Evolutionary conservation across 2,888 invertebrate genomes (phyloP).

Genomic region (Buathra laborator): DNA sequence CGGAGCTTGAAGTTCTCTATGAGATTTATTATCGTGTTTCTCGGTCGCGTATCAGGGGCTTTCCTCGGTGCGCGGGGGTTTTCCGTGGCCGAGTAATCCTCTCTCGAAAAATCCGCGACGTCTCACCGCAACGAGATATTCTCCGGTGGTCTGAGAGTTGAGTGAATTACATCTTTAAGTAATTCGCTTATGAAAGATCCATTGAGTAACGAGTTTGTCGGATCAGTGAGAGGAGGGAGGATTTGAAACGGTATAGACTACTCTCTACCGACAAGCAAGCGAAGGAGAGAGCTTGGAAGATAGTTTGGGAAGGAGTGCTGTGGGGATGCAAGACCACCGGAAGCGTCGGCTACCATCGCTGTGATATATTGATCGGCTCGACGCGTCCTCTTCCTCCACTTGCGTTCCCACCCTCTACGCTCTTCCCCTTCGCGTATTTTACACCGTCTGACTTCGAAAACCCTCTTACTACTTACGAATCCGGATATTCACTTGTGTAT

Average conservation of each 20-base stretch:
- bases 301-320: constrained; percentile 41
- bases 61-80: constrained; percentile 8
- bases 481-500: background rate
- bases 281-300: background rate
- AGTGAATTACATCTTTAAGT: constrained; percentile 64
- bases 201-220: constrained; percentile 11
- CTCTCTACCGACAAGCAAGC: background rate
- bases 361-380: constrained; percentile 64
- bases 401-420: background rate
- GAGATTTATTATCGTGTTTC: constrained; percentile 55
- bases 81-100: constrained; percentile 5
- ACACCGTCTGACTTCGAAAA: constrained; percentile 9
- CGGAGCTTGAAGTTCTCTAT: constrained; percentile 14
- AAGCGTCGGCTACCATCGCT: constrained; percentile 66
- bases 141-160: constrained; percentile 23
- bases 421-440: background rate
- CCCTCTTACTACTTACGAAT: constrained; percentile 18
- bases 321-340: constrained; percentile 47
- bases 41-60: background rate
- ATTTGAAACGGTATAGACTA: background rate
- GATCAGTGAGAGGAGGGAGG: background rate
- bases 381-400: constrained; percentile 22
- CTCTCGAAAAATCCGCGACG: constrained; percentile 16
- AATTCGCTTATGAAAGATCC: constrained; percentile 61
- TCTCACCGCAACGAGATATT: constrained; percentile 6